A percentile compares a stretch with the other conserved stretches of the same genome.
These are phyloP conservation scores for Oophaga sylvatica DNA, from an alignment of 2,797 vertebrate genomes.

Conservation along the genomic window DNA sequence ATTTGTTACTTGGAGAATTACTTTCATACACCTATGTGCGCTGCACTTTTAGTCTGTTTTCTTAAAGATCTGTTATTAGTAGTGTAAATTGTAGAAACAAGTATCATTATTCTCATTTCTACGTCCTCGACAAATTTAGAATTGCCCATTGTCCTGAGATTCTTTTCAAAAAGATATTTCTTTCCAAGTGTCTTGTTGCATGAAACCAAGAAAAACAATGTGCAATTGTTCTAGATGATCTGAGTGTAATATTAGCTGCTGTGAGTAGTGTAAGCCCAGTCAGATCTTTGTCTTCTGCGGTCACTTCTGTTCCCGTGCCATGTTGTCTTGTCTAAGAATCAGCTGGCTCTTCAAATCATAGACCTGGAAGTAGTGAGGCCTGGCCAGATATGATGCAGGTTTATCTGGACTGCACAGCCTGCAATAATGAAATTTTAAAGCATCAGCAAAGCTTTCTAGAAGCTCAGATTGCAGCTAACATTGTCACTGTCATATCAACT, in stretches of 20 bases:
- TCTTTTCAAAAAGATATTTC: constrained; percentile 22
- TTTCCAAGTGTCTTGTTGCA: constrained; percentile 31
- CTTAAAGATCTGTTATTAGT: neutral
- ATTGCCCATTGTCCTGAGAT: neutral
- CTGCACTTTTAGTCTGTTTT: neutral
- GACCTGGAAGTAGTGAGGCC: neutral
- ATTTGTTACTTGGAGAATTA: no score
- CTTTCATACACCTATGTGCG: no score
- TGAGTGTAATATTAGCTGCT: constrained; percentile 34
- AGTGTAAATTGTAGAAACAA: neutral
- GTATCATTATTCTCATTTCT: neutral
- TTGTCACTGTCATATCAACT: constrained; percentile 11
- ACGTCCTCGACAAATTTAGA: constrained; percentile 9
- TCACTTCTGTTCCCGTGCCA: constrained; percentile 3
- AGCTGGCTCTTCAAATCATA: constrained; percentile 15
- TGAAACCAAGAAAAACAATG: constrained; percentile 49
- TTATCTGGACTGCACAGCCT: neutral
- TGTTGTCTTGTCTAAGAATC: constrained; percentile 16
- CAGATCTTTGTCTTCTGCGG: constrained; percentile 4
- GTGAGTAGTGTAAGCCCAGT: neutral
- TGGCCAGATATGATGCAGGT: constrained; percentile 12
- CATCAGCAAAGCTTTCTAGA: constrained; percentile 16
- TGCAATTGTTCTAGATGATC: constrained; percentile 20
- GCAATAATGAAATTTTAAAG: constrained; percentile 33
- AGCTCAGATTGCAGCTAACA: constrained; percentile 13